Evolutionary conservation across 2,113 vertebrate genomes (phyloP).

Genomic region (Paramormyrops kingsleyae): DNA sequence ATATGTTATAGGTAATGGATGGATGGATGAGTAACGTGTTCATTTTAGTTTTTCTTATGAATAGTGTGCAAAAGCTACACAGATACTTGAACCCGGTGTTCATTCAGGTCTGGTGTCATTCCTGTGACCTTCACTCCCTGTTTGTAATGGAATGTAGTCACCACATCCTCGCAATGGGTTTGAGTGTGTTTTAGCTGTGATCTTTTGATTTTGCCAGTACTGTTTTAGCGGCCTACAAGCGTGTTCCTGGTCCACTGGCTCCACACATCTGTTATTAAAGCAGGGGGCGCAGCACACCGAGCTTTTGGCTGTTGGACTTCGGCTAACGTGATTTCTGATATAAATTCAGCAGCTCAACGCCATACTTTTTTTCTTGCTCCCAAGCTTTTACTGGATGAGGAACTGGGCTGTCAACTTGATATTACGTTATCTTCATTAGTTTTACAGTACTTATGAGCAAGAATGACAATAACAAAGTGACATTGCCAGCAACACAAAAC

Average conservation of each 20-base stretch:
- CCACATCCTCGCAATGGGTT: neutral
- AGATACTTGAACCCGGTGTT: neutral
- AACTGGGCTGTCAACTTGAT: neutral
- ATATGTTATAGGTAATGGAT: neutral
- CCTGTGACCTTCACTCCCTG: neutral
- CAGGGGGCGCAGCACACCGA: neutral
- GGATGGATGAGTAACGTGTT: neutral
- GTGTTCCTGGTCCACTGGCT: neutral
- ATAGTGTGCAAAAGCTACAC: neutral
- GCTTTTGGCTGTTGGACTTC: neutral
- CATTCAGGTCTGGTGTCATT: neutral
- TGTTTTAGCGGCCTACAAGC: neutral
- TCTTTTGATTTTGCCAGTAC: neutral
- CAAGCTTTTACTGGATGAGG: neutral
- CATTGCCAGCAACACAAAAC: neutral
- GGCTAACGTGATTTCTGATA: neutral
- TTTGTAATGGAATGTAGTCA: neutral
- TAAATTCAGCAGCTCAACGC: neutral
- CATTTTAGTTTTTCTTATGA: neutral
- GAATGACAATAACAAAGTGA: neutral
- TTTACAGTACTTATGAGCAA: neutral
- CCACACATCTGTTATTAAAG: neutral
- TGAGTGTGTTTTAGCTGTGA: neutral
- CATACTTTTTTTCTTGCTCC: neutral
- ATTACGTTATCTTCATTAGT: neutral